Base-by-base conservation (phyloP, 1,140 invertebrate species). In the Odontomachus brunneus region DNA sequence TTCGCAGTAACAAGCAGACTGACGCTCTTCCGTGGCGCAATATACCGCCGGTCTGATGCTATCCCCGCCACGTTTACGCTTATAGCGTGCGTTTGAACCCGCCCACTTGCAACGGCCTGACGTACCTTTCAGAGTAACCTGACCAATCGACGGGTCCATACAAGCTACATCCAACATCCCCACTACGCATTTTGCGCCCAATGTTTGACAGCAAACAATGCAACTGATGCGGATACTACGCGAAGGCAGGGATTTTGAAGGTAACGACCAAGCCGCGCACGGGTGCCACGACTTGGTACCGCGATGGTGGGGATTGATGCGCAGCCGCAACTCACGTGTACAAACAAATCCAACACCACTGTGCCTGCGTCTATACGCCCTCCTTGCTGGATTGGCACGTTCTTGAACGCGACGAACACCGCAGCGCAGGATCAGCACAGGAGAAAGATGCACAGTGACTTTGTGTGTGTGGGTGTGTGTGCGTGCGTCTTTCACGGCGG, bases 191-290 rank as follows among this genome's bases (percentile, higher is more conserved):
- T 90, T 91, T 91, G 87, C 82, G 82, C 85, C 91, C 92, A 92
- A 92, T 93, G 92, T 93, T 93, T 93, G 92, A 91, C 91, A 90
- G 88, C 90, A 92, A 93, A 93, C 88, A 92, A 91, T 92, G 92
- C 88, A 90, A 90, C 91, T 89, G 90, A 82, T 66, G 85, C 66
- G 74, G 83, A 63, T n/a, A 17, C 82, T 63, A 66, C 69, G 60
- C 55, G 78, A 67, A 55, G 83, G 85, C 72, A 55, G 81, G 86
- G 78, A 78, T 87, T 85, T 86, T 65, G 82, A 81, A 84, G 86
- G 73, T 89, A 76, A 78, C 55, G 38, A 74, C 17, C 19, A 38
- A 29, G 17, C 38, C 38, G 38, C 51, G 65, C 60, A 48, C 84
- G 69, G 86, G 69, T 48, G 29, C 3, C 38, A 44, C 38, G 3